Base-by-base conservation (phyloP, 2,888 invertebrate species). In the Ypsolopha sequella region DNA sequence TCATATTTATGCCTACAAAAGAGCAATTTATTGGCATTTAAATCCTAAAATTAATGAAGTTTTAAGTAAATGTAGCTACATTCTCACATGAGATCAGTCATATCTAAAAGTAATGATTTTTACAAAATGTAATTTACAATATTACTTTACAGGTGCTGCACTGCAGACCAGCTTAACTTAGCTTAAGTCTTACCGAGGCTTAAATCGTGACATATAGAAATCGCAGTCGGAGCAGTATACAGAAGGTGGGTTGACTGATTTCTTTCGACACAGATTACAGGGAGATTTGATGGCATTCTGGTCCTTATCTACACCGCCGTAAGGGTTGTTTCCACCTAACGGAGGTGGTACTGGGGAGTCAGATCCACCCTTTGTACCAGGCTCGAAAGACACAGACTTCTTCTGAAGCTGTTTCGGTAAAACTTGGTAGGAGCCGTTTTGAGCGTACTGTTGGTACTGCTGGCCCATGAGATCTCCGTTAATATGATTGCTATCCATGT, bases 181-280 rank as follows among this genome's bases (percentile, higher is more conserved):
- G 36, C 38, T 48, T 13, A 54, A 51, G 56, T 63, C 76, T 84
- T 88, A 87, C 60, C 89, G 88, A 44, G 92, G 92, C 67, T 92
- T 91, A 75, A 94, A 94, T 66, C 93, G 88, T 56, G 95, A 94
- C 92, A 97, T 93, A 70, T 97, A 97, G 81, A 94, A 96, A 70
- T 96, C 95, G 80, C 97, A 97, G 78, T 97, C 96, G 49, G 92
- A 89, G 77, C 97, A 97, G 71, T 96, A 97, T 61, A 92, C 89
- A 38, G 92, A 91, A 10, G 95, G 93, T 11, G 93, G 90, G 48
- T 88, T 89, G 13, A 95, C 92, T 56, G 91, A 89, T 67, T 95
- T 94, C 73, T 96, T 96, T 53, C 95, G 89, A 77, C 97, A 97
- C 61, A 97, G 87, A 77, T 94, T 93, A 73, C 97, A 97, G 54